Percentiles rank a stretch among this genome's conserved stretches.
Conservation (phyloP, 2,888 invertebrate genomes). For the Netelia melanura region DNA sequence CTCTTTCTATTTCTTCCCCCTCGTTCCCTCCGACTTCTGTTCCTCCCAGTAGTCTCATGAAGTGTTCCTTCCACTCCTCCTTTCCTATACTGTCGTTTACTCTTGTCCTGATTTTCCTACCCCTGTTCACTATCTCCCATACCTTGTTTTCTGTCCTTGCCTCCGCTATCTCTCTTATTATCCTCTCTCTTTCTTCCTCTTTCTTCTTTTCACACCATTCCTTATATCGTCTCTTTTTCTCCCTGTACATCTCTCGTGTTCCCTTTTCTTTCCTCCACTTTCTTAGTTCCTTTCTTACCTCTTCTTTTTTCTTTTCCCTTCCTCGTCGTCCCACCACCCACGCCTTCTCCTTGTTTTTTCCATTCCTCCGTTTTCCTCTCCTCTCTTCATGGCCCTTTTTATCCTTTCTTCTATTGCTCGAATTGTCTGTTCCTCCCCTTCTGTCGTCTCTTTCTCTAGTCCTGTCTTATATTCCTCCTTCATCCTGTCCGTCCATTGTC, state of each 20-base stretch:
- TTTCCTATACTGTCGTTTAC: not conserved
- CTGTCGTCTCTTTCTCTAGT: not conserved
- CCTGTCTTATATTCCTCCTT: not conserved
- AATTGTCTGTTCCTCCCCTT: not conserved
- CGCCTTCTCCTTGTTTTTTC: not conserved
- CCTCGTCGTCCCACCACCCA: not conserved
- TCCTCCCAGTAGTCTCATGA: not conserved
- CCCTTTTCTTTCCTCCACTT: slow-evolving; percentile 43
- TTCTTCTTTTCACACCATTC: slow-evolving; percentile 9
- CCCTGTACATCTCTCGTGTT: not conserved
- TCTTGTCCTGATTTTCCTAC: slow-evolving; percentile 16
- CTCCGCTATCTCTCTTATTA: slow-evolving; percentile 28
- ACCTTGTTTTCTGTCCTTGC: not conserved
- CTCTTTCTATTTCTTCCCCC: too few relatives aligned
- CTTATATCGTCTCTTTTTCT: not conserved
- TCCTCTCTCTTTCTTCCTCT: slow-evolving; percentile 26
- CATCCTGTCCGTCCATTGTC: slow-evolving; percentile 3
- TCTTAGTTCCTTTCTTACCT: slow-evolving; percentile 54
- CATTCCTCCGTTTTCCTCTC: not conserved
- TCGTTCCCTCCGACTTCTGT: not conserved
- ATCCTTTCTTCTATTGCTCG: slow-evolving; percentile 3
- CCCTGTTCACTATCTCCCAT: too few relatives aligned
- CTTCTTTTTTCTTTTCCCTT: slow-evolving; percentile 58
- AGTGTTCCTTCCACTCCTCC: slow-evolving; percentile 8
- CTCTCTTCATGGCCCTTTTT: not conserved